Percentiles rank a stretch among this genome's conserved stretches.
Evolutionary conservation across 2,888 invertebrate species (phyloP).

Genomic region (Dugesia japonica): DNA sequence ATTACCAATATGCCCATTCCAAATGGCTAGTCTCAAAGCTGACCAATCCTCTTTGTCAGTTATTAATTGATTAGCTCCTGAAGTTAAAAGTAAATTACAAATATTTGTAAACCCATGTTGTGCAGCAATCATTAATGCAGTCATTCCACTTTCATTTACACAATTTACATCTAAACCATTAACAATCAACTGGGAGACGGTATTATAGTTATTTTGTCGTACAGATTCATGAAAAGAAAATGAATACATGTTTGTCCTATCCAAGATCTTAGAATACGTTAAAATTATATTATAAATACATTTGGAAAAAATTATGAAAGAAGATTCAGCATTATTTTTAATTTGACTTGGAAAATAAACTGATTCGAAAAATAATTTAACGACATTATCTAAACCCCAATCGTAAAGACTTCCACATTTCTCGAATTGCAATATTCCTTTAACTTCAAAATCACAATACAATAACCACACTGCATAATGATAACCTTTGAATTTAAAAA

Average conservation of each 20-base stretch:
- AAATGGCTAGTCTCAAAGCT: slow-evolving; percentile 63
- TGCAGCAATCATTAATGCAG: slow-evolving; percentile 62
- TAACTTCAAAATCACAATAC: slow-evolving; percentile 9
- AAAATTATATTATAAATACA: neutral
- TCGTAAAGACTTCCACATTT: neutral
- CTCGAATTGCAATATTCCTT: neutral
- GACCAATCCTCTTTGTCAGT: slow-evolving; percentile 50
- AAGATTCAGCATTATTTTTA: neutral
- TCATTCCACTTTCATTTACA: slow-evolving; percentile 54
- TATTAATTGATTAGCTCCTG: slow-evolving; percentile 48
- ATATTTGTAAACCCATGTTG: slow-evolving; percentile 42
- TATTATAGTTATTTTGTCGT: slow-evolving; percentile 22
- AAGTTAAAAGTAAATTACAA: slow-evolving; percentile 48
- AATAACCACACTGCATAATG: slow-evolving; percentile 27
- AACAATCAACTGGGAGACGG: slow-evolving; percentile 30
- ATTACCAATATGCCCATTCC: slow-evolving; percentile 69
- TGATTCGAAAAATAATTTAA: neutral
- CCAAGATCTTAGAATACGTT: neutral
- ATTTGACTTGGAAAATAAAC: neutral
- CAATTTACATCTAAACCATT: slow-evolving; percentile 34
- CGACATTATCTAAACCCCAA: neutral
- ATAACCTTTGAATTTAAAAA: slow-evolving; percentile 20
- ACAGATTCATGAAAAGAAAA: neutral
- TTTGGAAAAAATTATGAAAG: neutral
- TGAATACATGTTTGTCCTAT: neutral